Evolutionary conservation across 2,888 invertebrate genomes (phyloP).

Genomic region (Nudaria mundana): DNA sequence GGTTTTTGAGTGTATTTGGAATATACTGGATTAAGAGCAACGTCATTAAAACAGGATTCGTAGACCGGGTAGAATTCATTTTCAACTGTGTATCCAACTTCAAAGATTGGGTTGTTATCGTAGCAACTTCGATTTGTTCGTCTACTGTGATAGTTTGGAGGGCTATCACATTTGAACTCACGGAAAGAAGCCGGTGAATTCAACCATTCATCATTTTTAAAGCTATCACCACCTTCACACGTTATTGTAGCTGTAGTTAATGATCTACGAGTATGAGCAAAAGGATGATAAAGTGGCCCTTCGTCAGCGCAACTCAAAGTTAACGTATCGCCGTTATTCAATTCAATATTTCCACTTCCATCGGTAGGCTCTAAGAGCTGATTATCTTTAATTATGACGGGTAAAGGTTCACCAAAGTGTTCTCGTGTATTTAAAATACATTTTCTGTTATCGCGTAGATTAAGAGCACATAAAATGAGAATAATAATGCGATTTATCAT

Average conservation of each 20-base stretch:
- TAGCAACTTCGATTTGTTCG: constrained; percentile 56
- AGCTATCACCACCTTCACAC: constrained; percentile 54
- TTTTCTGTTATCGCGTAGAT: constrained; percentile 41
- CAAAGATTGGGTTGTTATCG: constrained; percentile 47
- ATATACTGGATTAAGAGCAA: constrained; percentile 47
- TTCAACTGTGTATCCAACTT: constrained; percentile 63
- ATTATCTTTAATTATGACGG: constrained; percentile 54
- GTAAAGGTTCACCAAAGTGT: constrained; percentile 61
- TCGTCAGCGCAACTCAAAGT: constrained; percentile 58
- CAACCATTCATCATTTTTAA: constrained; percentile 59
- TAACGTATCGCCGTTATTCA: constrained; percentile 52
- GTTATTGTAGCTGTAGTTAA: constrained; percentile 45
- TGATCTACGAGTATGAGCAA: constrained; percentile 28
- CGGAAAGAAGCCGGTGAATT: constrained; percentile 45
- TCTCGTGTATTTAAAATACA: constrained; percentile 53
- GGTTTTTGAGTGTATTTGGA: constrained; percentile 67
- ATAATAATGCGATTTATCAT: constrained; percentile 49
- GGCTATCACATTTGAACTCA: constrained; percentile 44
- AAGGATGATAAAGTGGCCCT: constrained; percentile 50
- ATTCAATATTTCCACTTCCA: constrained; percentile 46
- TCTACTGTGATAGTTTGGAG: constrained; percentile 51
- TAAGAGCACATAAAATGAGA: constrained; percentile 55
- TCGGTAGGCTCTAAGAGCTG: constrained; percentile 60
- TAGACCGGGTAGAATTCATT: constrained; percentile 55
- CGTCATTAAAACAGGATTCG: constrained; percentile 66